Evolutionary conservation across 2,797 vertebrate genomes (phyloP), one percentile per base, ranked within the genome.

Genomic region (Thalassophryne amazonica): DNA sequence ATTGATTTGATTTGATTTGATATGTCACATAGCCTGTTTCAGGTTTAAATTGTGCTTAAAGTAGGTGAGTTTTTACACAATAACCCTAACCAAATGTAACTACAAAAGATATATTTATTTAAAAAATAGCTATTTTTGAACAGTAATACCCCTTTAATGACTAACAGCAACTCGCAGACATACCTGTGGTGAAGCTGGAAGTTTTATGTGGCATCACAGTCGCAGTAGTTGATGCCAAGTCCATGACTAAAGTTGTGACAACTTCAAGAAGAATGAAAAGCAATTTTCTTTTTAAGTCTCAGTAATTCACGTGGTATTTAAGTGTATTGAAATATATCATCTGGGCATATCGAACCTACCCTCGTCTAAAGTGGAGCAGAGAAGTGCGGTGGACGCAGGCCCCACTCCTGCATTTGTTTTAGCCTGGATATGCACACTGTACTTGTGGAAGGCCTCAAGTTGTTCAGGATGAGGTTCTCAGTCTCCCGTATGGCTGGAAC

Each of bases 361-460:
- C 9, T 84, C 74, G 16, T 71, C 63, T 17, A 79, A 43, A 31
- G 86, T 88, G 25, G 50, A 48, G 74, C 77, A 81, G 38, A 61
- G 24, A 4, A 66, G 62, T 2, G 55, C 46, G 1, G 19, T 36
- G 2, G 73, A 59, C 1, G 64, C 12, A 4, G 81, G 86, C 29
- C 84, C 84, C 0, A 37, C 6, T 2, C 86, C 86, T 9, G 55
- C 84, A 0, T 24, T 49, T 1, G 73, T 86, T 40, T 24, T 69
- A 52, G 86, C 84, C 60, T 73, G 69, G n/a, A 87, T 9, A 0
- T 63, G 2, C 1, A 87, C 51, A 0, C 36, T 33, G 1, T 88
- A 88, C n/a, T n/a, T 14, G 79, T 54, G 0, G 79, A 78, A 1
- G 86, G 74, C 39, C 69, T 81, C 52, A 87, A 74, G 60, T 75